Percentiles rank a stretch among this genome's conserved stretches.
These are phyloP conservation scores for Lamellibrachia satsuma DNA, from an alignment of 2,888 invertebrate species.

Conservation along the genomic window DNA sequence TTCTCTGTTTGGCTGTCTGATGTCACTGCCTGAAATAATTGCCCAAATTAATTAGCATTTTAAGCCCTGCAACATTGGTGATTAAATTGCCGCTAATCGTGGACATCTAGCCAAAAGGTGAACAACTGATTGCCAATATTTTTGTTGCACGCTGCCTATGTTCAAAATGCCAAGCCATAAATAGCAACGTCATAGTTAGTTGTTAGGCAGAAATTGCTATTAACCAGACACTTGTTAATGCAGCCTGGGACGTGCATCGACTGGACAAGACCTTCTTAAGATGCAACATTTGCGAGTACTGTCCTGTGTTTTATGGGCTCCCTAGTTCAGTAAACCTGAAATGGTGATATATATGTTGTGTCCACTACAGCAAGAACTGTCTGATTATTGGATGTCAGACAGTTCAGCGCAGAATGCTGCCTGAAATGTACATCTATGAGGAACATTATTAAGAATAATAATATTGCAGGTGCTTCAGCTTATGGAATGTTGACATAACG, in stretches of 20 bases:
- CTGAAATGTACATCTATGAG: neutral
- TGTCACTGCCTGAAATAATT: neutral
- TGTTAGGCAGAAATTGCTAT: conserved; percentile 4
- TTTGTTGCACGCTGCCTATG: conserved; percentile 1
- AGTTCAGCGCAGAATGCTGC: neutral
- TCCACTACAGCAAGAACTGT: neutral
- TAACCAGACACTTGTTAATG: neutral
- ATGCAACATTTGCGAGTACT: neutral
- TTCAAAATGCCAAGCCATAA: conserved; percentile 3
- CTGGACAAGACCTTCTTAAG: conserved; percentile 7
- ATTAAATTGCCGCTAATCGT: neutral
- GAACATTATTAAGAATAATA: neutral
- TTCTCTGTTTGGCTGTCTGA: neutral
- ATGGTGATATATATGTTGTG: neutral
- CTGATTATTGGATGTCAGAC: neutral
- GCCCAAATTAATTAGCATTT: conserved; percentile 12
- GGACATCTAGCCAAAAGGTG: conserved; percentile 1
- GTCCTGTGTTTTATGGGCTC: neutral
- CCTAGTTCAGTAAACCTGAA: neutral
- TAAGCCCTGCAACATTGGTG: neutral
- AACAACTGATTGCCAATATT: conserved; percentile 17
- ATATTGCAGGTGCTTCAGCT: neutral
- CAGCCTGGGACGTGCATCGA: neutral
- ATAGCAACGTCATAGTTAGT: neutral
- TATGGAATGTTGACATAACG: neutral